Percentiles rank a stretch among this genome's conserved stretches.
These are phyloP conservation scores for Botrylloides violaceus DNA, from an alignment of 23 tunicate species.

Conservation along the genomic window DNA sequence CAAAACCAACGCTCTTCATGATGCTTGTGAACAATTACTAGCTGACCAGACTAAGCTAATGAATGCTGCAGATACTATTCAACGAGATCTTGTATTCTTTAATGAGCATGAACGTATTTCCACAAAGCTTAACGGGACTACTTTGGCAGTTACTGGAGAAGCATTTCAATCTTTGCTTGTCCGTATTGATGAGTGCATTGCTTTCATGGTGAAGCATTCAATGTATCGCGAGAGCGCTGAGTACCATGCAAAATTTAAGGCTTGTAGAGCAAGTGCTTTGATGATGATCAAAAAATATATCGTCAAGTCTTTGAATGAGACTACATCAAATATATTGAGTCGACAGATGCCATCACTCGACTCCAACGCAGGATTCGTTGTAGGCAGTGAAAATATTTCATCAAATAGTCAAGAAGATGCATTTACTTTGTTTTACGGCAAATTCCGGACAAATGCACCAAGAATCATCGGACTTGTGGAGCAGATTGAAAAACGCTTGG, in stretches of 20 bases:
- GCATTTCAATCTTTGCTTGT: constrained; percentile 56
- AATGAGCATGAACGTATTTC: constrained; percentile 59
- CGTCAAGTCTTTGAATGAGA: constrained; percentile 58
- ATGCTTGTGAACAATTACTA: constrained; percentile 93
- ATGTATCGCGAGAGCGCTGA: constrained; percentile 61
- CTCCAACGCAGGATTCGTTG: background rate
- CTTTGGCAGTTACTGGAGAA: constrained; percentile 80
- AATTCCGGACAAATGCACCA: constrained; percentile 97
- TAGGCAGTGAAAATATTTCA: background rate
- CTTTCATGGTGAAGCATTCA: constrained; percentile 69
- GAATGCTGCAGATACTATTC: constrained; percentile 69
- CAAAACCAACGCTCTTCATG: constrained; percentile 94
- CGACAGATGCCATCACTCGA: constrained; percentile 31
- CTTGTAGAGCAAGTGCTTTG: constrained; percentile 49
- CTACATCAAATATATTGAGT: constrained; percentile 54
- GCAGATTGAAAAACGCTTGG: constrained; percentile 57
- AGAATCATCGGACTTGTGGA: constrained; percentile 80
- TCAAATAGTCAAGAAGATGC: constrained; percentile 61
- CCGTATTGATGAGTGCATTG: constrained; percentile 87
- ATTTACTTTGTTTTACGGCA: constrained; percentile 93
- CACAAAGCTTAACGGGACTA: constrained; percentile 59
- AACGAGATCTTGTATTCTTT: constrained; percentile 80
- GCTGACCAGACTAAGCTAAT: constrained; percentile 83
- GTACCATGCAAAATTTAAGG: constrained; percentile 66
- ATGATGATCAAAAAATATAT: constrained; percentile 74